Evolutionary conservation across 2,797 vertebrate genomes (phyloP).

Genomic region (Taenioides sp.): DNA sequence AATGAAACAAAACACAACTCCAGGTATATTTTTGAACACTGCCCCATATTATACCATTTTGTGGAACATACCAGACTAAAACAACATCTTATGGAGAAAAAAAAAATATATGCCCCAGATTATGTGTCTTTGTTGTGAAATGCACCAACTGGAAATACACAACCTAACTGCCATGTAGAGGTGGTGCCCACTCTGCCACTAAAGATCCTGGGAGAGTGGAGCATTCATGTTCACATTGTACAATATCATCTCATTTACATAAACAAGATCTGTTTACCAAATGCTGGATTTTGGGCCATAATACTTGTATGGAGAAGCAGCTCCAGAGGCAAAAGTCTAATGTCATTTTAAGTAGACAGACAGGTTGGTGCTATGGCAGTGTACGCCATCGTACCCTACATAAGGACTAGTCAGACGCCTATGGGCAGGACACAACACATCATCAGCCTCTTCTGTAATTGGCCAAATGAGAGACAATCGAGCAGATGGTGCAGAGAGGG

Average conservation of each 20-base stretch:
- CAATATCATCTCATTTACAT: background rate
- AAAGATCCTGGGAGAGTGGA: background rate
- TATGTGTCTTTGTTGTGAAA: background rate
- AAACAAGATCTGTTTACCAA: constrained; percentile 2
- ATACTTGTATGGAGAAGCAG: constrained; percentile 18
- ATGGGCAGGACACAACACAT: constrained; percentile 58
- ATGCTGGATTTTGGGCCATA: constrained; percentile 14
- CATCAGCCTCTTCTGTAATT: constrained; percentile 66
- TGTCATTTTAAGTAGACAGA: constrained; percentile 35
- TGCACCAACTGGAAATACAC: background rate
- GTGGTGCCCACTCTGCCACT: background rate
- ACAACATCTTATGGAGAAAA: background rate
- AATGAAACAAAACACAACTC: too few relatives aligned
- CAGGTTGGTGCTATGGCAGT: constrained; percentile 50
- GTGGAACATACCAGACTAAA: background rate
- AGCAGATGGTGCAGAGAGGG: constrained; percentile 63
- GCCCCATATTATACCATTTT: background rate
- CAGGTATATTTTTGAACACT: too few relatives aligned
- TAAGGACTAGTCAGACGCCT: constrained; percentile 58
- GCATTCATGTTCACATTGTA: background rate
- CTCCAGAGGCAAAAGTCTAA: constrained; percentile 33
- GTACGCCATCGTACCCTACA: constrained; percentile 40
- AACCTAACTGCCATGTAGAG: background rate
- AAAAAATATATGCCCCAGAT: background rate
- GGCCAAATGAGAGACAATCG: constrained; percentile 62